Conservation (phyloP, 2,113 vertebrate species). For the Cromileptes altivelis region DNA sequence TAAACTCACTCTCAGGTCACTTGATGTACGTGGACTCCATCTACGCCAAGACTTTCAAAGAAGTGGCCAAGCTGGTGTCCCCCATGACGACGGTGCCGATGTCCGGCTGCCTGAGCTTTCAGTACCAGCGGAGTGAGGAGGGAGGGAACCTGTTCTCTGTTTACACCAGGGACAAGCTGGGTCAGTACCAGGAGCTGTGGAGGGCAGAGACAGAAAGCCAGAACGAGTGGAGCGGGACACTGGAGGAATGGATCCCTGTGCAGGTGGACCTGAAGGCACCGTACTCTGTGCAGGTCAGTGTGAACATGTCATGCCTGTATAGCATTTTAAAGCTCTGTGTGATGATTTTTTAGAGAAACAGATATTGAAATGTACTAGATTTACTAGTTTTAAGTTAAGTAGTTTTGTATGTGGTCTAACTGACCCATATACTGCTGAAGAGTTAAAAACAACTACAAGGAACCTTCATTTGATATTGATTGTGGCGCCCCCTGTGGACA, state of each 20-base stretch:
- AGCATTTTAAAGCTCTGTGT: not conserved
- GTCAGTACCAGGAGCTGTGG: conserved; percentile 96
- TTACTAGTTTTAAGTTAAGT: too few relatives aligned
- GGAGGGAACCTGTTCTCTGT: conserved; percentile 89
- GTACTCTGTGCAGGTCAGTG: conserved; percentile 90
- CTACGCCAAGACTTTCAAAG: conserved; percentile 91
- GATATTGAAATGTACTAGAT: not conserved
- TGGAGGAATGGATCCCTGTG: conserved; percentile 86
- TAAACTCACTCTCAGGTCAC: conserved; percentile 84
- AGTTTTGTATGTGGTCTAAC: not conserved
- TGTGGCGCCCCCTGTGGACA: too few relatives aligned
- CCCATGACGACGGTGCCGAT: conserved; percentile 88
- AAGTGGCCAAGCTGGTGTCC: conserved; percentile 94
- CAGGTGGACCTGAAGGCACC: conserved; percentile 91
- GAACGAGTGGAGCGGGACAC: conserved; percentile 57
- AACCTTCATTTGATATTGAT: too few relatives aligned
- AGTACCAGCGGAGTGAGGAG: conserved; percentile 89
- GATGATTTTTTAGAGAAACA: not conserved
- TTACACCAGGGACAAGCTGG: conserved; percentile 88
- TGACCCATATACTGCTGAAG: not conserved
- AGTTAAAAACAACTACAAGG: too few relatives aligned
- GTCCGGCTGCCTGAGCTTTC: conserved; percentile 95
- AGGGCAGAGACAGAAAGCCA: conserved; percentile 75
- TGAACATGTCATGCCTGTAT: not conserved
- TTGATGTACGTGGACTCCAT: conserved; percentile 96